Conservation (phyloP, 2,113 vertebrate genomes). For the Zeus faber region DNA sequence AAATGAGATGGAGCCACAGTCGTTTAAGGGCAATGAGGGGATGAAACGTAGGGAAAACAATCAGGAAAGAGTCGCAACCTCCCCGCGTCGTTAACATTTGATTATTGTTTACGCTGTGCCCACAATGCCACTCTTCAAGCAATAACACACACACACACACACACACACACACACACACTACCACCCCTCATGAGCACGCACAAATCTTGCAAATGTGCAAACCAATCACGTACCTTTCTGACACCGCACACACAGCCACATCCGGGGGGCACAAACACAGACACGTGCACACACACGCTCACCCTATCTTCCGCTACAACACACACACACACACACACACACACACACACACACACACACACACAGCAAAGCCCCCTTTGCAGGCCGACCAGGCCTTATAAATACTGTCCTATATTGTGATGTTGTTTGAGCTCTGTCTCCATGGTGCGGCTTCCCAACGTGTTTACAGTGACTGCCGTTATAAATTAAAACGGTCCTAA, state of each 20-base stretch:
- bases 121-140: slow-evolving; percentile 25
- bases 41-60: slow-evolving; percentile 20
- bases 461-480: slow-evolving; percentile 78
- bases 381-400: slow-evolving; percentile 69
- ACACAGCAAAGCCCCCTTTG: slow-evolving; percentile 30
- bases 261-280: slow-evolving; percentile 1
- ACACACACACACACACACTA: slow-evolving; percentile 23
- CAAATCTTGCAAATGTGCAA: slow-evolving; percentile 33
- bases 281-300: neutral
- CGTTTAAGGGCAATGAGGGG: too few relatives aligned
- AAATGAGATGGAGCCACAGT: neutral
- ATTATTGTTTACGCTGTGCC: slow-evolving; percentile 54
- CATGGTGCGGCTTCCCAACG: slow-evolving; percentile 78
- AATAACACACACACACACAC: slow-evolving; percentile 13
- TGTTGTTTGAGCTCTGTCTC: slow-evolving; percentile 79
- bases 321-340: slow-evolving; percentile 2
- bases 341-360: slow-evolving; percentile 5
- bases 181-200: slow-evolving; percentile 30
- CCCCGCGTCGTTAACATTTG: slow-evolving; percentile 52
- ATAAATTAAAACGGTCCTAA: slow-evolving; percentile 81
- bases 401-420: slow-evolving; percentile 78
- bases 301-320: too few relatives aligned
- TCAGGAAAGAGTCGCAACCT: slow-evolving; percentile 33
- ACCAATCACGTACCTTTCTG: slow-evolving; percentile 42
- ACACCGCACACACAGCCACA: slow-evolving; percentile 13